Conservation (phyloP, 2,797 vertebrate species). For the Anniella stebbinsi region DNA sequence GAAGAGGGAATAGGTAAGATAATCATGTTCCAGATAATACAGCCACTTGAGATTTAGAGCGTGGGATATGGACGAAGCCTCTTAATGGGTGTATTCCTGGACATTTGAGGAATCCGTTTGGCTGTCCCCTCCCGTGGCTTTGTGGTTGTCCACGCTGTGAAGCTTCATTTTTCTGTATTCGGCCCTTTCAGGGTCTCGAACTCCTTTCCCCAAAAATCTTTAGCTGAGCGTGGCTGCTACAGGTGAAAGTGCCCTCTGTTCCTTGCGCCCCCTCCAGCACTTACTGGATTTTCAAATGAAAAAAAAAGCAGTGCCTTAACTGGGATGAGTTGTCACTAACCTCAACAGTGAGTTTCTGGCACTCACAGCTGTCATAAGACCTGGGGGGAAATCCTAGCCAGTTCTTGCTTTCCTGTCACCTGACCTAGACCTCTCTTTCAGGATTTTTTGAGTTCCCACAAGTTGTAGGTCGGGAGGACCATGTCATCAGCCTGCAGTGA, state of each 20-base stretch:
- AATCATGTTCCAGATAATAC: not conserved
- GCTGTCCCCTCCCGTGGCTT: not conserved
- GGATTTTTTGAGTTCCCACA: not conserved
- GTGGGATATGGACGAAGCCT: too few species aligned
- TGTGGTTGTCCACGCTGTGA: accelerated
- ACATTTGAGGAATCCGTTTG: not conserved
- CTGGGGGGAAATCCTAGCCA: not conserved
- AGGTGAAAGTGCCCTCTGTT: not conserved
- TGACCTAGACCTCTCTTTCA: not conserved
- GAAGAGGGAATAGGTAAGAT: not conserved
- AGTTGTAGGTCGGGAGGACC: too few species aligned
- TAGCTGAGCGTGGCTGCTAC: too few species aligned
- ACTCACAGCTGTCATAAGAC: not conserved
- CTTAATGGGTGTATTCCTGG: too few species aligned
- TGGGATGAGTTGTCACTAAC: not conserved
- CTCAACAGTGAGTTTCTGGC: not conserved
- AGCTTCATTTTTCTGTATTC: too few species aligned
- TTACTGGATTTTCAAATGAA: not conserved
- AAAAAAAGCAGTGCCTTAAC: not conserved
- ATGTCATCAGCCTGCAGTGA: too few species aligned
- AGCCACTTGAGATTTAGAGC: too few species aligned
- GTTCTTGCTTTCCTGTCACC: not conserved
- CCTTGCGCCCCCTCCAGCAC: not conserved
- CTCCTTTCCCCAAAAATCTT: not conserved
- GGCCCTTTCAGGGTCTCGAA: not conserved